These are phyloP conservation scores for Melinopterus prodromus DNA, from an alignment of 2,888 invertebrate genomes.

Conservation along the genomic window DNA sequence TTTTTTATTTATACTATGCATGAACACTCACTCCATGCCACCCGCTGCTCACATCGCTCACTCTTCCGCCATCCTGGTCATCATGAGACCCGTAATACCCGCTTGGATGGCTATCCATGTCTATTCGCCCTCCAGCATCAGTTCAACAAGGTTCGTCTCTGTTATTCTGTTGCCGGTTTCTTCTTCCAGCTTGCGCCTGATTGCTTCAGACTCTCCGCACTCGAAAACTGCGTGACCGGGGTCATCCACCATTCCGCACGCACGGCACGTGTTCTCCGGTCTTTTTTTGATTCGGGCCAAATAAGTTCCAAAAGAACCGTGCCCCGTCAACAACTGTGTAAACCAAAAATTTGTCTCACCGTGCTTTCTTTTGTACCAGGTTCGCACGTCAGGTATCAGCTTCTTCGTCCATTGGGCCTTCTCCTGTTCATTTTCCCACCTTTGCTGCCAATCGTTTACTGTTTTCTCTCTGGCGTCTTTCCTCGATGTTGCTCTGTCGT, in stretches of 20 bases:
- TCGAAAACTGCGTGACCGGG: background rate
- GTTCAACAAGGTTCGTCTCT: too few species aligned
- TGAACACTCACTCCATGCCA: too few species aligned
- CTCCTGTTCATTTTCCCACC: background rate
- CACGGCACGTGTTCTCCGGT: background rate
- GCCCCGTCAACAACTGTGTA: slow-evolving; percentile 30
- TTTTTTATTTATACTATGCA: too few species aligned
- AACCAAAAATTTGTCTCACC: slow-evolving; percentile 28
- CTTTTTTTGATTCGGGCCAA: background rate
- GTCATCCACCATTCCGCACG: background rate
- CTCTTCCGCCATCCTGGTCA: too few species aligned
- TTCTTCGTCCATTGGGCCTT: slow-evolving; percentile 28
- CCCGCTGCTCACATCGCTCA: too few species aligned
- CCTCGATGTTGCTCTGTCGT: background rate
- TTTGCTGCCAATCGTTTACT: slow-evolving; percentile 11
- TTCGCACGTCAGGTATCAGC: slow-evolving; percentile 20
- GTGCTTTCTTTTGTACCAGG: slow-evolving; percentile 25
- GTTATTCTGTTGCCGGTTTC: too few species aligned
- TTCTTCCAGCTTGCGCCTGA: too few species aligned
- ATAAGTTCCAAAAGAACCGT: slow-evolving; percentile 29
- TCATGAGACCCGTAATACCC: too few species aligned
- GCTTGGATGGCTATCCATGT: too few species aligned
- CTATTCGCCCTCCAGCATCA: too few species aligned
- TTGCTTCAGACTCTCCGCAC: too few species aligned
- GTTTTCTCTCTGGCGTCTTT: background rate